Conservation (phyloP, 2,888 invertebrate species). For the Lobophora halterata region DNA sequence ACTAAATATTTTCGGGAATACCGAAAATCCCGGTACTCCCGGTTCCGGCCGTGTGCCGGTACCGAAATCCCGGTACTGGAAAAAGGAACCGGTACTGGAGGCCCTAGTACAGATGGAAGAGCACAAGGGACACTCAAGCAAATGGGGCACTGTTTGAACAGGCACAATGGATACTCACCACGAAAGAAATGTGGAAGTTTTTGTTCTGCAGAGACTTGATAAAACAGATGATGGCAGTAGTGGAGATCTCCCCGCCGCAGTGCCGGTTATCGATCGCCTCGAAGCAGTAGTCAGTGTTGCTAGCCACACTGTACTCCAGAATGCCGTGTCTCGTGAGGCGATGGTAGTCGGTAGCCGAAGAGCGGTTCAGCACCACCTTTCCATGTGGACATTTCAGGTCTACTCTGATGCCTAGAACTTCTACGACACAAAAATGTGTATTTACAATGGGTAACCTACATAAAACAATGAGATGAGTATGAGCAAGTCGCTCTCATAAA, state of each 20-base stretch:
- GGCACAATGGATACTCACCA: no score
- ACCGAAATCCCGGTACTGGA: no score
- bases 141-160: neutral
- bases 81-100: no score
- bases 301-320: slow-evolving; percentile 39
- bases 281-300: slow-evolving; percentile 61
- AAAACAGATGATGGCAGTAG: slow-evolving; percentile 62
- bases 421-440: slow-evolving; percentile 37
- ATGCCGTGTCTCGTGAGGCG: slow-evolving; percentile 46
- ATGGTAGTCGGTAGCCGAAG: slow-evolving; percentile 45
- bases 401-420: slow-evolving; percentile 55
- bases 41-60: no score
- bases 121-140: neutral
- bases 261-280: slow-evolving; percentile 60
- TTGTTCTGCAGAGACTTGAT: slow-evolving; percentile 41
- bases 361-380: slow-evolving; percentile 52
- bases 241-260: slow-evolving; percentile 44
- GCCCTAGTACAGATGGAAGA: neutral
- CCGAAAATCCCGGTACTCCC: no score
- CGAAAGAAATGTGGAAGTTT: slow-evolving; percentile 59
- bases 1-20: no score
- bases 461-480: neutral
- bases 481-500: neutral
- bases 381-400: slow-evolving; percentile 48
- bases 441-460: neutral